Evolutionary conservation across 2,797 vertebrate genomes (phyloP), one percentile per base, ranked within the genome.

Genomic region (Varecia variegata): DNA sequence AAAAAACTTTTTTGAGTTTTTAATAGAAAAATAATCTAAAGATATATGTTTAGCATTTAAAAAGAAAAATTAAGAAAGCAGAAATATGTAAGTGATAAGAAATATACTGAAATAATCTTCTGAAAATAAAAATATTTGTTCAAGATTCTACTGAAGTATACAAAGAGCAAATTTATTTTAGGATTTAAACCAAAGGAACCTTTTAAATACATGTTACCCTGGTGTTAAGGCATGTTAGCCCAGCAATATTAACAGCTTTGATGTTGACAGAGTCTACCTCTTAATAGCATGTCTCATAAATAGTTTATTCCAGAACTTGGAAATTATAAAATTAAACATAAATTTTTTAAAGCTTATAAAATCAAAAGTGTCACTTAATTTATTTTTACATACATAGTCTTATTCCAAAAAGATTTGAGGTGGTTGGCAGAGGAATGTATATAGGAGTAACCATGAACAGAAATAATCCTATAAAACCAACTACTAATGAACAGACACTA

Each of bases 81-180:
- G 65, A 73, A 96, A 94, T 90, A 92, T 38, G 80, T 50, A 88
- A 87, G 32, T 68, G 54, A 77, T 82, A 95, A 88, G 82, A 90
- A 93, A 93, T 20, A 52, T 18, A 93, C 47, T 92, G n/a, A 77
- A 56, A 92, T 82, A 62, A 96, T 90, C 56, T 84, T 85, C 58
- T 94, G 35, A 90, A 35, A 77, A 93, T 77, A 88, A 93, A 95
- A 89, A 89, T 73, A 71, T 67, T 87, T 90, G 52, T 76, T 76
- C 8, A 56, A 76, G 20, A 74, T 62, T 25, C 35, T 94, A 18
- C 50, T 94, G 81, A 81, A 93, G 70, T 73, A 35, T 20, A 93
- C 3, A 65, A 79, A 89, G 82, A 62, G 40, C 3, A 85, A 89
- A 70, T 92, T 73, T 80, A 91, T 85, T 58, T 93, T 81, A 76